Evolutionary conservation across 2,888 invertebrate genomes (phyloP).

Genomic region (Caenorhabditis sp.): DNA sequence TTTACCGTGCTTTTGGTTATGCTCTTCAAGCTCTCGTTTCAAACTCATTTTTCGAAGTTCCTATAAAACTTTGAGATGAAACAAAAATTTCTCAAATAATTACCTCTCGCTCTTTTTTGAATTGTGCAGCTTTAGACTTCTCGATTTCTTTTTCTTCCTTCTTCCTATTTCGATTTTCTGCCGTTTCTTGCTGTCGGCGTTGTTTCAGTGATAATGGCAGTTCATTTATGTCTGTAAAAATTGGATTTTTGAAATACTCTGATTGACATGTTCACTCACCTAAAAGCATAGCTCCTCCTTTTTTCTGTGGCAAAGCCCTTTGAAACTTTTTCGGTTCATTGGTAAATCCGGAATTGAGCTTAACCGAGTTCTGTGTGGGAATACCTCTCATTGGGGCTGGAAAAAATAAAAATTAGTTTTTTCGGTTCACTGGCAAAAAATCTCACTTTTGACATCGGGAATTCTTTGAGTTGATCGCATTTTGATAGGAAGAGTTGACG

Average conservation of each 20-base stretch:
- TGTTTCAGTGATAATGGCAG: background rate
- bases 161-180: background rate
- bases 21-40: background rate
- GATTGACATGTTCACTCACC: slow-evolving; percentile 33
- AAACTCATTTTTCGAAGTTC: background rate
- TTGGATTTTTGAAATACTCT: too few relatives aligned
- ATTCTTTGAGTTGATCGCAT: slow-evolving; percentile 45
- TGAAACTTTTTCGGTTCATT: slow-evolving; percentile 54
- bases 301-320: slow-evolving; percentile 37
- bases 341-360: slow-evolving; percentile 46
- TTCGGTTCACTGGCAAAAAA: slow-evolving; percentile 2
- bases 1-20: background rate
- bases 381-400: slow-evolving; percentile 55
- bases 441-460: slow-evolving; percentile 33
- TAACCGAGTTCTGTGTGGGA: slow-evolving; percentile 28
- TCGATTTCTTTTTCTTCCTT: background rate
- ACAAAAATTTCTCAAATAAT: too few relatives aligned
- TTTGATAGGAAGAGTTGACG: slow-evolving; percentile 39
- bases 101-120: slow-evolving; percentile 3
- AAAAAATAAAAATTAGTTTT: background rate
- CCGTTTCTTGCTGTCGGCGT: background rate
- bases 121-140: slow-evolving; percentile 1
- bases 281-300: slow-evolving; percentile 49
- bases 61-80: background rate
- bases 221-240: background rate